Conservation (phyloP, 2,888 invertebrate genomes). For the Pimpla rufipes region DNA sequence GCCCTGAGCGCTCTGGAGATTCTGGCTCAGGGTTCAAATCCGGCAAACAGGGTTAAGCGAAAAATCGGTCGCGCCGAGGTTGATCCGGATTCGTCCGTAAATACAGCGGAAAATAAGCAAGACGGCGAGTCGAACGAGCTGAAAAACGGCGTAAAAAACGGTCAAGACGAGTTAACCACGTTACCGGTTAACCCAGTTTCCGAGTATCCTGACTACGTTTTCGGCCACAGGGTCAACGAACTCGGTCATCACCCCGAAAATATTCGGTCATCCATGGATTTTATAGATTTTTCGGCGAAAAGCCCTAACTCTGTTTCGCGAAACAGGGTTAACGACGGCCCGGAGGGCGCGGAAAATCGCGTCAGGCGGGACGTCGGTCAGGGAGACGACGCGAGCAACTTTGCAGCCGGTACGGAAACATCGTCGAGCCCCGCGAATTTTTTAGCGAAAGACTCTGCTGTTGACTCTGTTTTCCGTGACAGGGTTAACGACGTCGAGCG, state of each 20-base stretch:
- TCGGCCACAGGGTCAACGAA: not conserved
- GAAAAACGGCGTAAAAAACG: not conserved
- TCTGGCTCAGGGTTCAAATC: slow-evolving; percentile 30
- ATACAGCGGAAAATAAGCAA: slow-evolving; percentile 32
- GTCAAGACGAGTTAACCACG: no score
- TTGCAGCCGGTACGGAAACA: not conserved
- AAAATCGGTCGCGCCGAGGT: no score
- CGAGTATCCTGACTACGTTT: not conserved
- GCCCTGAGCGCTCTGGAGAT: slow-evolving; percentile 54
- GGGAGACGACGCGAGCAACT: no score
- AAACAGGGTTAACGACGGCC: slow-evolving; percentile 12
- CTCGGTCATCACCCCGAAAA: not conserved
- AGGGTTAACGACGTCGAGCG: not conserved
- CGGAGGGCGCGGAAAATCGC: no score
- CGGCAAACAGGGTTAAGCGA: not conserved
- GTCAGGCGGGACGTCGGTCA: no score
- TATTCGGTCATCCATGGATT: not conserved
- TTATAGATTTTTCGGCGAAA: not conserved
- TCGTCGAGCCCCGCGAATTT: not conserved
- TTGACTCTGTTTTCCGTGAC: not conserved
- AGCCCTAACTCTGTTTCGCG: not conserved
- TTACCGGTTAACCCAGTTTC: not conserved
- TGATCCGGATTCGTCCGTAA: not conserved
- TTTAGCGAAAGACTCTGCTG: no score
- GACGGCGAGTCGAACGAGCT: not conserved